Percentiles rank a stretch among this genome's conserved stretches.
Evolutionary conservation across 2,888 invertebrate genomes (phyloP).

Genomic region (Endotricha flammealis): DNA sequence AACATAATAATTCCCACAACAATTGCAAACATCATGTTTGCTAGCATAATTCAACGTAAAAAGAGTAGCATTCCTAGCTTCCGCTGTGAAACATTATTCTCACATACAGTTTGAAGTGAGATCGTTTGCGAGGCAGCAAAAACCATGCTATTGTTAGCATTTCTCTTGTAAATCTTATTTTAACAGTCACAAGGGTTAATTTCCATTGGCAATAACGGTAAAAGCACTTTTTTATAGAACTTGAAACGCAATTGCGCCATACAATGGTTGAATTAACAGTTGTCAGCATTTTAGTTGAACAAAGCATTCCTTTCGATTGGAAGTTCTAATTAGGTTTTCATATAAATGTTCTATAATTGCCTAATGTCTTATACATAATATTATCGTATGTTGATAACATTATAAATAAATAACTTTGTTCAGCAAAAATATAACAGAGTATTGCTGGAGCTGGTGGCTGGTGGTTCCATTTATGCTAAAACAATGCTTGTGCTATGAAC

Average conservation of each 20-base stretch:
- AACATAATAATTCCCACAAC: too few relatives aligned
- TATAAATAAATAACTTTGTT: too few relatives aligned
- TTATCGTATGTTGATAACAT: too few relatives aligned
- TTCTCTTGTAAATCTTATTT: not conserved
- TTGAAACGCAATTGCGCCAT: slow-evolving; percentile 19
- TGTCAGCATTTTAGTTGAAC: slow-evolving; percentile 13
- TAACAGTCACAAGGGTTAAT: not conserved
- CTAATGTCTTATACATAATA: too few relatives aligned
- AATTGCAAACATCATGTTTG: not conserved
- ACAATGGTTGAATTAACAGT: slow-evolving; percentile 20
- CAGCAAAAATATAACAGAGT: too few relatives aligned
- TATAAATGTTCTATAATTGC: too few relatives aligned
- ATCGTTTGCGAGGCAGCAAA: slow-evolving; percentile 3
- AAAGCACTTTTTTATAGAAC: slow-evolving; percentile 21
- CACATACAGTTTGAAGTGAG: slow-evolving; percentile 1
- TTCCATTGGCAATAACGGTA: not conserved
- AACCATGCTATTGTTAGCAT: slow-evolving; percentile 1
- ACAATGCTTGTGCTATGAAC: too few relatives aligned
- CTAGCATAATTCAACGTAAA: slow-evolving; percentile 1
- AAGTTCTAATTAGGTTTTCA: slow-evolving; percentile 7
- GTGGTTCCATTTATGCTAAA: too few relatives aligned
- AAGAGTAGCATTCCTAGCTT: slow-evolving; percentile 6
- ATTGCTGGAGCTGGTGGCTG: too few relatives aligned
- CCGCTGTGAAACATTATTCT: slow-evolving; percentile 9
- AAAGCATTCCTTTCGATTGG: slow-evolving; percentile 8